These are phyloP conservation scores for Orestias chungarensis DNA, from an alignment of 2,797 vertebrate species.

Conservation along the genomic window DNA sequence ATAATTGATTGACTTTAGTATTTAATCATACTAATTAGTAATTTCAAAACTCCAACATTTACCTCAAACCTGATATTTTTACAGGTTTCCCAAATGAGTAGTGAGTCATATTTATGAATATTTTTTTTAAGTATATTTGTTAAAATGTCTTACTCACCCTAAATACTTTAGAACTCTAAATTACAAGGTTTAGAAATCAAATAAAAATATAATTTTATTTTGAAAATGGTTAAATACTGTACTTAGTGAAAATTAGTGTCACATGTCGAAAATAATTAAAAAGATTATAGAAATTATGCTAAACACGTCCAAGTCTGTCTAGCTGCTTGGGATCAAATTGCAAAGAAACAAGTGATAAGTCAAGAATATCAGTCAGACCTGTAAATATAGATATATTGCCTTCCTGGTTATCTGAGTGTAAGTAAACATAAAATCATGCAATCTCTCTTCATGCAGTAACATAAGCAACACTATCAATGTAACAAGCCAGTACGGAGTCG, in stretches of 20 bases:
- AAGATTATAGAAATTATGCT: background rate
- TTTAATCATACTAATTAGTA: no score
- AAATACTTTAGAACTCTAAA: background rate
- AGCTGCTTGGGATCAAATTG: background rate
- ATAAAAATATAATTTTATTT: background rate
- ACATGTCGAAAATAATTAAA: background rate
- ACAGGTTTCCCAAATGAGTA: background rate
- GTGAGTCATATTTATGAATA: background rate
- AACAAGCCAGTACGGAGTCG: conserved; percentile 76
- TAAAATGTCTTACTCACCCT: no score
- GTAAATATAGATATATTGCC: background rate
- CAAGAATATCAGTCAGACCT: background rate
- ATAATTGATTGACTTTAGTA: no score
- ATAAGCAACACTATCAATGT: conserved; percentile 62
- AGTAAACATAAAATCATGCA: conserved; percentile 14
- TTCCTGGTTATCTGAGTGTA: conserved; percentile 13
- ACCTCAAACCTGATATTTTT: background rate
- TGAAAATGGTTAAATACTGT: background rate
- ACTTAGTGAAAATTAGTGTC: background rate
- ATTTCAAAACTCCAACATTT: background rate
- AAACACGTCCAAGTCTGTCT: background rate
- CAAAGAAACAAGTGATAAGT: background rate
- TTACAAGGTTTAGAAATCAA: background rate
- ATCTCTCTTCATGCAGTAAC: conserved; percentile 74
- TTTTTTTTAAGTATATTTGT: background rate